phyloP scores from a whole-genome alignment of 2,797 vertebrate genomes.

The Labeo calbasu region DNA sequence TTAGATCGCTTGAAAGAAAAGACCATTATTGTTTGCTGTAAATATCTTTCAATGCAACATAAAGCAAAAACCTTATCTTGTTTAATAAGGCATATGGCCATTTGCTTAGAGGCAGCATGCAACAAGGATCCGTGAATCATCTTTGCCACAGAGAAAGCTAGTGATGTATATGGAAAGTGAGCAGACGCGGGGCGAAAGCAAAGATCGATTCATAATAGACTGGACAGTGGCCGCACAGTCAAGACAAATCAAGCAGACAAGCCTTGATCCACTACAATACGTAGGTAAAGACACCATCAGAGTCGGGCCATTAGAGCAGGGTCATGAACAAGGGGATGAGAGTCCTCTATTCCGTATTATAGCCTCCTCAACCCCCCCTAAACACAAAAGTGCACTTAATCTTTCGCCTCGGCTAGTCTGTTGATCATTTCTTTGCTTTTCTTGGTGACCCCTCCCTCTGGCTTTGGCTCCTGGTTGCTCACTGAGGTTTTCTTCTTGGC shows the following conservation, averaged over 20 bases:
- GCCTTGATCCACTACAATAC: slow-evolving; percentile 33
- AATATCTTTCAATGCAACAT: slow-evolving; percentile 36
- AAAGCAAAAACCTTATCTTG: slow-evolving; percentile 31
- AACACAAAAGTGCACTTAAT: slow-evolving; percentile 80
- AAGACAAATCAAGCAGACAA: slow-evolving; percentile 47
- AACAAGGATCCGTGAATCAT: slow-evolving; percentile 39
- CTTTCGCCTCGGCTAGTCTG: slow-evolving; percentile 97
- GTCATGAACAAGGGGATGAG: slow-evolving; percentile 73
- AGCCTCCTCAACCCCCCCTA: slow-evolving; percentile 60
- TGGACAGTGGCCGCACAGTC: slow-evolving; percentile 44
- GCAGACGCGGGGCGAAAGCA: slow-evolving; percentile 15
- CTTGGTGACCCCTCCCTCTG: slow-evolving; percentile 89
- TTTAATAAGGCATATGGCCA: slow-evolving; percentile 30
- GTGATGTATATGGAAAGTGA: slow-evolving; percentile 34
- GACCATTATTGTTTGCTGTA: slow-evolving; percentile 5
- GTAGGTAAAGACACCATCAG: slow-evolving; percentile 24
- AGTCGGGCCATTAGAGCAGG: slow-evolving; percentile 57
- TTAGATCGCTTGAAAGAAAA: slow-evolving; percentile 21
- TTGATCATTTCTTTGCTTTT: slow-evolving; percentile 99
- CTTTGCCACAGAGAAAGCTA: slow-evolving; percentile 43
- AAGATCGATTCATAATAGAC: slow-evolving; percentile 19
- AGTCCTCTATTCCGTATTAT: slow-evolving; percentile 81
- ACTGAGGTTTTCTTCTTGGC: slow-evolving; percentile 89
- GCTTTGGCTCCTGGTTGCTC: slow-evolving; percentile 74
- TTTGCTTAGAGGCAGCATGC: slow-evolving; percentile 49